These are phyloP conservation scores for Bursaphelenchus mucronatus DNA, from an alignment of 1,140 invertebrate genomes.

Conservation along the genomic window DNA sequence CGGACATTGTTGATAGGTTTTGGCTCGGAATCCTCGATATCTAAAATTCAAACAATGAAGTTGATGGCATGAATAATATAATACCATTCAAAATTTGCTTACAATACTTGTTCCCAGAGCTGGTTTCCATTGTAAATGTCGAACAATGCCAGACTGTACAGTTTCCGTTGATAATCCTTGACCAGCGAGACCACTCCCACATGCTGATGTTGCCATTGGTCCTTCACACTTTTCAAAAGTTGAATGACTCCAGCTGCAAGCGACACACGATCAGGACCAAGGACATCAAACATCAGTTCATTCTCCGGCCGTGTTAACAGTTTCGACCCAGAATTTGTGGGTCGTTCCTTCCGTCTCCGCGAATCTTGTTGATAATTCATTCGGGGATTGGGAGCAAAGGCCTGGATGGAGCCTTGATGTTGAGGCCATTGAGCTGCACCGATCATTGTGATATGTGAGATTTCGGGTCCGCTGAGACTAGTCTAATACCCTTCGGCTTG, in stretches of 20 bases:
- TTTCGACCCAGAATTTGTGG: constrained; percentile 21
- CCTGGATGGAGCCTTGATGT: no score
- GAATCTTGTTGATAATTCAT: no score
- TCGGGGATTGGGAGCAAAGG: no score
- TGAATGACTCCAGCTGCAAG: constrained; percentile 1
- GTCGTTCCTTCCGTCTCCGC: no score
- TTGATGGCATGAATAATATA: no score
- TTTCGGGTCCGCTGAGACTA: no score
- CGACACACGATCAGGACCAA: background rate
- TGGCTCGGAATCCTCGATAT: background rate
- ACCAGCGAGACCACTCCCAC: constrained; percentile 1
- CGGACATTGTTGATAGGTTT: background rate
- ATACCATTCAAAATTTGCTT: background rate
- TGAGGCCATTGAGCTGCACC: no score
- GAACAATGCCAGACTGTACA: background rate
- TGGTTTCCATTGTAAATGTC: constrained; percentile 3
- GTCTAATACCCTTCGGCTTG: no score
- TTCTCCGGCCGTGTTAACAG: background rate
- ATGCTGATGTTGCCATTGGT: constrained; percentile 1
- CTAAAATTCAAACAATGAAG: no score
- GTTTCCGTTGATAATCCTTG: constrained; percentile 1
- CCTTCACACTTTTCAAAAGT: background rate
- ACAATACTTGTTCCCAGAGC: constrained; percentile 4
- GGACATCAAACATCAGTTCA: background rate
- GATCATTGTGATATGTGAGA: no score